These are phyloP conservation scores for Chrysomela aeneicollis DNA, from an alignment of 2,888 invertebrate species.

Conservation along the genomic window DNA sequence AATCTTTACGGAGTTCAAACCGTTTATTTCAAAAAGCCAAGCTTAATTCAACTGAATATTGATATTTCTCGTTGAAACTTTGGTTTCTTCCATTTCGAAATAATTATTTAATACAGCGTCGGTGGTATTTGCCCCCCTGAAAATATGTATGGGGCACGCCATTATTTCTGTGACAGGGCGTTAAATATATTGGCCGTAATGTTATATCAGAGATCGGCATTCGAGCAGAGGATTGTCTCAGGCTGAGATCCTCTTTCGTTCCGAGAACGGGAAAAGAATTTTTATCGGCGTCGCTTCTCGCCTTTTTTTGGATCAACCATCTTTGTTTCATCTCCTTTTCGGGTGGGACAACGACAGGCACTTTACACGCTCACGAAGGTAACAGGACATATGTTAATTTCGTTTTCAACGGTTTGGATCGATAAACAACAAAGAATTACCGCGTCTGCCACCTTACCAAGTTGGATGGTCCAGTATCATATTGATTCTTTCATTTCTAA, in stretches of 20 bases:
- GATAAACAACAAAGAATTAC: background rate
- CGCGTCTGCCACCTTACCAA: background rate
- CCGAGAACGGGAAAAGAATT: slow-evolving; percentile 15
- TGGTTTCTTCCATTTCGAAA: too few relatives aligned
- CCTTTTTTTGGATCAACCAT: background rate
- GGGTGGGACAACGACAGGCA: slow-evolving; percentile 10
- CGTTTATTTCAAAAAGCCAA: too few relatives aligned
- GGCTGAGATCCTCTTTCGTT: slow-evolving; percentile 49
- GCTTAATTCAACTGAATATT: too few relatives aligned
- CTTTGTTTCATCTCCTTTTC: slow-evolving; percentile 14
- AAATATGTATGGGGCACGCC: background rate
- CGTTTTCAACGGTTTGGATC: background rate
- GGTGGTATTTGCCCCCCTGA: background rate
- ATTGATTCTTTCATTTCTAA: too few relatives aligned
- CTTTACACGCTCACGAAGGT: slow-evolving; percentile 19
- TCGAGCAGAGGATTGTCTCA: slow-evolving; percentile 49
- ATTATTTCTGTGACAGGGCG: slow-evolving; percentile 47
- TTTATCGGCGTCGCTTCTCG: slow-evolving; percentile 15
- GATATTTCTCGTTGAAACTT: too few relatives aligned
- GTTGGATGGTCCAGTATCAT: too few relatives aligned
- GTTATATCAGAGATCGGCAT: slow-evolving; percentile 57
- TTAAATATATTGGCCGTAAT: slow-evolving; percentile 57
- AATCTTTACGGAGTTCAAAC: too few relatives aligned
- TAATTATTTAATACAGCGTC: too few relatives aligned
- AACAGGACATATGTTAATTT: slow-evolving; percentile 20